Conservation (phyloP, 2,797 vertebrate species). For the Simalia tracyae region DNA sequence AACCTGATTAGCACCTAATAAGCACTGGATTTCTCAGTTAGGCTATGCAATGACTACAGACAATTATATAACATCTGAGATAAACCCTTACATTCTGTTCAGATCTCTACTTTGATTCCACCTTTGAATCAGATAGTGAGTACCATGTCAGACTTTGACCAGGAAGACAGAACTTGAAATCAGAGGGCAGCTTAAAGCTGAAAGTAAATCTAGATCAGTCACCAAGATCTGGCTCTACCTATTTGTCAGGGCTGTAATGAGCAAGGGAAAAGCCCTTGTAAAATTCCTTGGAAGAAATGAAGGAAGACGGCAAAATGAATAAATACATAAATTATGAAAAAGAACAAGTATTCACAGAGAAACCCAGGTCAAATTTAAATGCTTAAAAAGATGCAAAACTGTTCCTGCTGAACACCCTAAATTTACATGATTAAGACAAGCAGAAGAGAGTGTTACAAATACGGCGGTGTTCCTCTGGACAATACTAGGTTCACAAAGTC, state of each 20-base stretch:
- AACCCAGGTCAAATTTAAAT: neutral
- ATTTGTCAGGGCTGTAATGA: neutral
- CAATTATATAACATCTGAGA: neutral
- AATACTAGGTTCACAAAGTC: neutral
- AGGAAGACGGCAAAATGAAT: neutral
- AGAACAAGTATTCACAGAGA: neutral
- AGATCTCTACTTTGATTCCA: neutral
- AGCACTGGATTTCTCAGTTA: neutral
- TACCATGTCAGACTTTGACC: neutral
- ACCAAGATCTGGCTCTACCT: neutral
- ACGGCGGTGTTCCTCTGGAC: neutral
- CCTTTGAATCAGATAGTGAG: neutral
- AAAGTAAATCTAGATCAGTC: neutral
- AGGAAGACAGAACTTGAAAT: neutral
- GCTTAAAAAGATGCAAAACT: neutral
- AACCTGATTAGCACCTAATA: neutral
- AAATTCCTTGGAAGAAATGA: neutral
- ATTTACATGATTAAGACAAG: neutral
- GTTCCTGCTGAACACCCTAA: neutral
- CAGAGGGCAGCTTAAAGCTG: neutral
- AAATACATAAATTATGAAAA: neutral
- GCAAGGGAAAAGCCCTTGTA: neutral
- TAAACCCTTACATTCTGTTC: neutral
- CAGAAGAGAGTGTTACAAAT: neutral
- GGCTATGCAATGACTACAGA: neutral